These are phyloP conservation scores for Heliornis fulica DNA, from an alignment of 2,113 vertebrate species.

Conservation along the genomic window DNA sequence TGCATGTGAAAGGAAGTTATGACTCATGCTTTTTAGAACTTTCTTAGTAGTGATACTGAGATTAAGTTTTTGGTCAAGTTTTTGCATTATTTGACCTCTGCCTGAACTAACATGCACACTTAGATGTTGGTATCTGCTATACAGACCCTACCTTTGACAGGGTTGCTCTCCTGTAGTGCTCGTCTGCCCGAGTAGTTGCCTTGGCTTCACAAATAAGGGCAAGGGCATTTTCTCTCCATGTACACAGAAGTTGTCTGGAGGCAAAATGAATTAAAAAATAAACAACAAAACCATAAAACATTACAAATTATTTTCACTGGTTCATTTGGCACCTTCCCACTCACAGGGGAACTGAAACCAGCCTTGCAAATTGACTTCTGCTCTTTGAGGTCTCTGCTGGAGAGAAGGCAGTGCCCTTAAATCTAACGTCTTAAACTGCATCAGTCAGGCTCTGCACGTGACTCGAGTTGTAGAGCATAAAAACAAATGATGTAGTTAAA, in stretches of 20 bases:
- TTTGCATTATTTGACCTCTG: neutral
- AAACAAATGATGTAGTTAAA: neutral
- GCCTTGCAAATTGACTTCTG: neutral
- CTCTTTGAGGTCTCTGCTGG: neutral
- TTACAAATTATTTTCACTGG: neutral
- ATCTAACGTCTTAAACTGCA: neutral
- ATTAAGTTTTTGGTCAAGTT: neutral
- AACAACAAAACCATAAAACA: neutral
- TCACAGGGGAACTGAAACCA: neutral
- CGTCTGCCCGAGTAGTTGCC: conserved; percentile 52
- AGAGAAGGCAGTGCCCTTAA: neutral
- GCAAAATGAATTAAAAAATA: neutral
- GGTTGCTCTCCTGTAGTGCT: conserved; percentile 69
- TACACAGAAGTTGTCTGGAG: conserved; percentile 64
- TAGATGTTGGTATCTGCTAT: neutral
- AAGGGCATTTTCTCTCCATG: conserved; percentile 76
- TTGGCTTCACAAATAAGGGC: conserved; percentile 26
- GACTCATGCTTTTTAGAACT: neutral
- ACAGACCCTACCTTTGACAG: conserved; percentile 77
- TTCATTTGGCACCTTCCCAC: neutral
- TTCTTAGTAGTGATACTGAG: neutral
- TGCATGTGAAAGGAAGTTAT: neutral
- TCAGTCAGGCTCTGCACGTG: neutral
- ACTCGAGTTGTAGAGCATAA: neutral
- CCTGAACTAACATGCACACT: neutral